phyloP scores from a whole-genome alignment of 1,140 invertebrate species.

The Diploscapter pachys region DNA sequence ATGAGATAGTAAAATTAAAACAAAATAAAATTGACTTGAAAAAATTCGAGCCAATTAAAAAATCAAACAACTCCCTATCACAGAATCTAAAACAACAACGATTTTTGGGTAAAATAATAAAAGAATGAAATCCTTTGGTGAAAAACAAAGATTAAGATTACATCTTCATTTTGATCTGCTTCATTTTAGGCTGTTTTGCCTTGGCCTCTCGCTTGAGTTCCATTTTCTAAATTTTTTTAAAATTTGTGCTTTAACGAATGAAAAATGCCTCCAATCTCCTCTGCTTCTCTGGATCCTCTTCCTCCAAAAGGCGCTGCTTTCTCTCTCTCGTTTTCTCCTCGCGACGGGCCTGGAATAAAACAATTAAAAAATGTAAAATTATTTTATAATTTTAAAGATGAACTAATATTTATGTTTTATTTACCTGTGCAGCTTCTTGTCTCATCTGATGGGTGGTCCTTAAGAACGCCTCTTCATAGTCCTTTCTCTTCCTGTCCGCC shows the following conservation, averaged over 20 bases:
- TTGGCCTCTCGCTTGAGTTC: slow-evolving; percentile 88
- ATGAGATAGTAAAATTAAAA: too few relatives aligned
- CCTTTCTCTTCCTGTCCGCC: slow-evolving; percentile 81
- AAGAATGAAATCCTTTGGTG: too few relatives aligned
- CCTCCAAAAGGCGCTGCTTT: slow-evolving; percentile 75
- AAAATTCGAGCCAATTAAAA: too few relatives aligned
- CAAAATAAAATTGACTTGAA: too few relatives aligned
- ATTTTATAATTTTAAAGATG: too few relatives aligned
- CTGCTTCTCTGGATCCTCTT: slow-evolving; percentile 86
- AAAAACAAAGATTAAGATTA: neutral
- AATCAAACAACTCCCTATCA: too few relatives aligned
- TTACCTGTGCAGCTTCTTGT: slow-evolving; percentile 52
- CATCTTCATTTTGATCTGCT: slow-evolving; percentile 84
- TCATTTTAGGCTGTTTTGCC: slow-evolving; percentile 91
- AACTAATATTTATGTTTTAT: neutral
- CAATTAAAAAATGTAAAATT: neutral
- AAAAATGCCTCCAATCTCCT: slow-evolving; percentile 76
- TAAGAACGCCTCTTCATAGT: slow-evolving; percentile 84
- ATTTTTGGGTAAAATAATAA: too few relatives aligned
- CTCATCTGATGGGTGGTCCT: slow-evolving; percentile 85
- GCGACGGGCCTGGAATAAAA: slow-evolving; percentile 68
- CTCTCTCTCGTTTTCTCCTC: slow-evolving; percentile 83
- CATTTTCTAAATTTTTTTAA: slow-evolving; percentile 68
- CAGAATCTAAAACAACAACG: too few relatives aligned
- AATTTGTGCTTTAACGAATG: neutral